Evolutionary conservation across 2,797 vertebrate genomes (phyloP).

Genomic region (Myotis pilosus): DNA sequence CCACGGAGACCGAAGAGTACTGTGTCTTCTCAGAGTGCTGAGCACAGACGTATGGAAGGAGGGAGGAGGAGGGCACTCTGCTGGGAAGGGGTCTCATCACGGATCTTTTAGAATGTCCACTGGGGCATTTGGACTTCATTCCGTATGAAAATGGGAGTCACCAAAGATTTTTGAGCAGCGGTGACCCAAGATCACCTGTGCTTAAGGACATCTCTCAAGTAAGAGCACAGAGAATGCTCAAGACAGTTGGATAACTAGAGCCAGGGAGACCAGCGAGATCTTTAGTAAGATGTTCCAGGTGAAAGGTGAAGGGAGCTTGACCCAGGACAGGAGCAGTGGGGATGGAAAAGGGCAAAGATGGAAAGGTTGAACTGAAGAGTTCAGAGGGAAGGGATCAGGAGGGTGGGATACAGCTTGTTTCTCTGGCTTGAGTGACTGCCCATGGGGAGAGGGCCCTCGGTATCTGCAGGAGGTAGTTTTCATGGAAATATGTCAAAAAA

Average conservation of each 20-base stretch:
- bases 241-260: background rate
- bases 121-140: background rate
- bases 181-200: constrained; percentile 22
- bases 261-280: background rate
- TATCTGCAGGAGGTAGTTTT: background rate
- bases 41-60: background rate
- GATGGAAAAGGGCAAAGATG: background rate
- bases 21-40: background rate
- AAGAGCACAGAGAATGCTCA: background rate
- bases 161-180: constrained; percentile 27
- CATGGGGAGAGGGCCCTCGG: background rate
- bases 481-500: background rate
- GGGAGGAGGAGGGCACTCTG: background rate
- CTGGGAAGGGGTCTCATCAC: background rate
- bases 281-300: constrained; percentile 32
- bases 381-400: accelerated
- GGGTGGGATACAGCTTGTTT: background rate
- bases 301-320: constrained; percentile 1
- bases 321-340: background rate
- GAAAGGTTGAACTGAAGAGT: background rate
- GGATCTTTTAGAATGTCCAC: background rate
- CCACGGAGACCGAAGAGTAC: background rate
- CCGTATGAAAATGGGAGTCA: constrained; percentile 1
- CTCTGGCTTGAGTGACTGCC: background rate
- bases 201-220: constrained; percentile 5